A percentile compares a stretch with the other conserved stretches of the same genome.
Conservation (phyloP, 1,140 invertebrate genomes). For the Luehdorfia chinensis region DNA sequence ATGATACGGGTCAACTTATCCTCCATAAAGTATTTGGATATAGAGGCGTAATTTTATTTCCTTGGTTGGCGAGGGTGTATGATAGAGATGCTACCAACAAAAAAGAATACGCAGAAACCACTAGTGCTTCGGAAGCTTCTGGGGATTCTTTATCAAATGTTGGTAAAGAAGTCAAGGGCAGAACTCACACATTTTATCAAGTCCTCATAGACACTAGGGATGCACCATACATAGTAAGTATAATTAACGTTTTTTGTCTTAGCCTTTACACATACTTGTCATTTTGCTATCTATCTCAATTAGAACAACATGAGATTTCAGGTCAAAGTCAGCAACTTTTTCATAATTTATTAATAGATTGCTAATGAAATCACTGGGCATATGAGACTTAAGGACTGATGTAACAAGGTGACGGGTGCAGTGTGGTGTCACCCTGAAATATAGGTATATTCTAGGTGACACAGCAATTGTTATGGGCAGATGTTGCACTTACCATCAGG, state of each 20-base stretch:
- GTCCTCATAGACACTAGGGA: slow-evolving; percentile 97
- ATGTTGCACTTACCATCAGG: no score
- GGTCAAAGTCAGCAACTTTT: slow-evolving; percentile 15
- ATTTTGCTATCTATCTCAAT: no score
- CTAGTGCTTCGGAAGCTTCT: slow-evolving; percentile 39
- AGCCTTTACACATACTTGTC: slow-evolving; percentile 10
- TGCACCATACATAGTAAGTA: slow-evolving; percentile 95
- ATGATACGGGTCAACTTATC: slow-evolving; percentile 97
- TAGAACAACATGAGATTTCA: no score
- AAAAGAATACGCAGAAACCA: slow-evolving; percentile 49
- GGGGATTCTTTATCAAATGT: slow-evolving; percentile 76
- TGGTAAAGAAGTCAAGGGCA: slow-evolving; percentile 92
- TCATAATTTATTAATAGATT: no score
- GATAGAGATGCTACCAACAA: slow-evolving; percentile 89
- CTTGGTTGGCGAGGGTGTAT: slow-evolving; percentile 96
- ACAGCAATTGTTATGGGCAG: no score
- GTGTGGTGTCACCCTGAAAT: no score
- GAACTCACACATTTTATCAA: slow-evolving; percentile 97
- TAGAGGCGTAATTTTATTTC: slow-evolving; percentile 95
- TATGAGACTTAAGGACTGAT: no score
- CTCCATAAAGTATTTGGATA: slow-evolving; percentile 97
- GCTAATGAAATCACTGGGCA: no score
- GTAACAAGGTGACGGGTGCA: no score
- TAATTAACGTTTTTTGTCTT: no score
- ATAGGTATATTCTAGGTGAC: no score